A percentile compares a stretch with the other conserved stretches of the same genome.
phyloP scores from a whole-genome alignment of 2,113 vertebrate genomes.

The Poeciliopsis retropinna region DNA sequence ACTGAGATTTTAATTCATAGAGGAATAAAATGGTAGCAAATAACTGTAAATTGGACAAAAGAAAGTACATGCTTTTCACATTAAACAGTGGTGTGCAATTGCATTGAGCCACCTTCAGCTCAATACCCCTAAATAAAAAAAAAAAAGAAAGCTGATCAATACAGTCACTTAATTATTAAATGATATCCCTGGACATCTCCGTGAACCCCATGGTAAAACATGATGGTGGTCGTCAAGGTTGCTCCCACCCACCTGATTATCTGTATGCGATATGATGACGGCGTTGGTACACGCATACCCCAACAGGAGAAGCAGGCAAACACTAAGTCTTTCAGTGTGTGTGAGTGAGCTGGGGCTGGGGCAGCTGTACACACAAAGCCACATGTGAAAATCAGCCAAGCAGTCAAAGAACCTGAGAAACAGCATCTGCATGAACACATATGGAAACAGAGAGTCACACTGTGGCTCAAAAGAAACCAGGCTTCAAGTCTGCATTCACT shows the following conservation, averaged over 20 bases:
- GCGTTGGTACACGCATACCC: slow-evolving; percentile 70
- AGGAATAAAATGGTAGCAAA: too few relatives aligned
- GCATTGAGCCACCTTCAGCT: too few relatives aligned
- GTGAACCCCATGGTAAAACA: neutral
- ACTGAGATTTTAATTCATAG: neutral
- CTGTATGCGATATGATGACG: slow-evolving; percentile 55
- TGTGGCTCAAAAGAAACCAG: neutral
- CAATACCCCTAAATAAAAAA: too few relatives aligned
- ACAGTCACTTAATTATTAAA: too few relatives aligned
- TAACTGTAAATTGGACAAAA: too few relatives aligned
- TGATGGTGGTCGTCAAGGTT: neutral
- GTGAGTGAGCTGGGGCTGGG: slow-evolving; percentile 71
- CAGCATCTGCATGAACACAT: slow-evolving; percentile 73
- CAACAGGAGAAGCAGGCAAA: slow-evolving; percentile 77
- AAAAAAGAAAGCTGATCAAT: too few relatives aligned
- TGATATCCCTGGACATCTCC: too few relatives aligned
- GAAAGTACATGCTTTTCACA: too few relatives aligned
- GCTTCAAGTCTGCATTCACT: neutral
- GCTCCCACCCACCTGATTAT: slow-evolving; percentile 69
- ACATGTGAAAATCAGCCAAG: slow-evolving; percentile 81
- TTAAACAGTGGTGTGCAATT: too few relatives aligned
- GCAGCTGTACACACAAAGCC: slow-evolving; percentile 78
- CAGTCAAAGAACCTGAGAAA: slow-evolving; percentile 72
- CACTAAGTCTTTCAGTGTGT: slow-evolving; percentile 71
- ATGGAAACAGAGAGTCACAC: neutral